Evolutionary conservation across 1,140 invertebrate species (phyloP), one percentile per base, ranked within the genome.

Genomic region (Dicyema japonicum): DNA sequence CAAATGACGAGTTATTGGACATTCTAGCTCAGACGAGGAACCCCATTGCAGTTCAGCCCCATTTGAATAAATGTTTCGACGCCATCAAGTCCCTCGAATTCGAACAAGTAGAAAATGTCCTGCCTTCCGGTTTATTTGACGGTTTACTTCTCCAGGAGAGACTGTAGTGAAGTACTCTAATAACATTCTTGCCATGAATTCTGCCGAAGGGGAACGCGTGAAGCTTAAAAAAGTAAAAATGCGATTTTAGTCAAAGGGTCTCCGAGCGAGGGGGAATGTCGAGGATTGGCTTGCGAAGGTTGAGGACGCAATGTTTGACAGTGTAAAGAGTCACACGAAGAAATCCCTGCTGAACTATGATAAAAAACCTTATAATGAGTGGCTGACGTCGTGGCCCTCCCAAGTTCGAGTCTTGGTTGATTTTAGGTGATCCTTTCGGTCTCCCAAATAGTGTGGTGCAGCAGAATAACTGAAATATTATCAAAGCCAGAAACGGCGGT

Each of bases 61-160:
- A 76, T 54, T 49, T 80, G 12, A 58, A 68, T 24, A 78, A 76
- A 47, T 76, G 71, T 39, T 80, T 80, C 43, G 71, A 76, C 45
- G 70, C 64, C 28, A 54, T 54, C 24, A 34, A 44, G 14, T 47
- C 46, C 30, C 46, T 75, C 12, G 68, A 74, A 39, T 74, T 75
- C 44, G 67, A 60, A 29, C n/a, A n/a, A n/a, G n/a, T n/a, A n/a
- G n/a, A n/a, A n/a, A n/a, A n/a, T n/a, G n/a, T n/a, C n/a, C n/a
- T n/a, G n/a, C n/a, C n/a, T n/a, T n/a, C n/a, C n/a, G n/a, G n/a
- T 27, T 27, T 12, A 24, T 24, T 24, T 24, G 6, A 24, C 5
- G 6, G 15, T 24, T n/a, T 8, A 8, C 19, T 21, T 21, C n/a
- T 21, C 19, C n/a, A 21, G 19, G 19, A 21, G 19, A n/a, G 19